These are phyloP conservation scores for Diploptera punctata DNA, from an alignment of 2,888 invertebrate genomes.

Conservation along the genomic window DNA sequence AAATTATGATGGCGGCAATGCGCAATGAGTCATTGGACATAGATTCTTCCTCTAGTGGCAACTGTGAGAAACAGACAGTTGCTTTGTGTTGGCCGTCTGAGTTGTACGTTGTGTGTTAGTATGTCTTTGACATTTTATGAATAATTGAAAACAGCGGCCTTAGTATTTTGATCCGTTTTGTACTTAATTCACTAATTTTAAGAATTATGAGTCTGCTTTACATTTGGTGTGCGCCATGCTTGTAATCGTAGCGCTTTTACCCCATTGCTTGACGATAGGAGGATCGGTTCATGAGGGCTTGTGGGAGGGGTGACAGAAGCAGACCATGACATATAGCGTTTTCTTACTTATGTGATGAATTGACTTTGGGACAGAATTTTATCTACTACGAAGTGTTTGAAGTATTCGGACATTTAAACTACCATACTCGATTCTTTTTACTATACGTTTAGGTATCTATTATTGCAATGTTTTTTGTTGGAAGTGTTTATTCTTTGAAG, in stretches of 20 bases:
- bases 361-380: no score
- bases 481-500: no score
- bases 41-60: conserved; percentile 17
- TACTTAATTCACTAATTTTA: background rate
- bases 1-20: no score
- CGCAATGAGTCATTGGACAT: no score
- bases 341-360: background rate
- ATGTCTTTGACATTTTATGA: background rate
- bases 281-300: conserved; percentile 26
- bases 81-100: conserved; percentile 25
- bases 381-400: no score
- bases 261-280: conserved; percentile 17
- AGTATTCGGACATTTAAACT: no score
- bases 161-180: background rate
- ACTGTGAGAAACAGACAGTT: conserved; percentile 15
- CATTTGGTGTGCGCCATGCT: background rate
- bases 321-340: conserved; percentile 5
- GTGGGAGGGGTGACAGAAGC: conserved; percentile 32
- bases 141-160: background rate
- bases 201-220: background rate
- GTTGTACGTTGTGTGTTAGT: background rate
- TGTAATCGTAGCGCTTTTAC: background rate
- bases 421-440: no score
- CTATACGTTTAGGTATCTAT: no score
- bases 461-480: no score